Base-by-base conservation (phyloP, 2,888 invertebrate species). In the Pollenia labialis region DNA sequence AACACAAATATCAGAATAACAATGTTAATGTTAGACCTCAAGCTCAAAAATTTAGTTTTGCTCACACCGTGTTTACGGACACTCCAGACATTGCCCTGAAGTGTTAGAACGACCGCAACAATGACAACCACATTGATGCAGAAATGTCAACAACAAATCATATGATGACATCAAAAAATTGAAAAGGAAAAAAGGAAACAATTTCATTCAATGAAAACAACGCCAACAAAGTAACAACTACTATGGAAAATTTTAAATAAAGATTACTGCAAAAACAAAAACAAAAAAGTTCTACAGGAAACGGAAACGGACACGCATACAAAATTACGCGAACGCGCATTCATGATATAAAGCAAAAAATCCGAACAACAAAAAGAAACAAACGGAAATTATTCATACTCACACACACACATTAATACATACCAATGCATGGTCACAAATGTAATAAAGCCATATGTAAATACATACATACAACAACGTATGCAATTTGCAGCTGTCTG, bases 231-330 rank as follows among this genome's bases (percentile, higher is more conserved):
- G 64, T 54, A 72, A 81, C 50, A 75, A 54, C 66, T 44, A 40
- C 23, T 60, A 60, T 66, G n/a, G 48, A 40, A 79, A 69, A 52
- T 66, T 23, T 64, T 58, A 44, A 50, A 60, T 44, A 80, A 75
- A 52, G 60, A 69, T 54, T 60, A 32, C 40, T 64, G 44, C 12
- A 74, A 71, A 48, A 23, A 3, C 23, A 23, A 23, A 23, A 23
- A n/a, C n/a, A n/a, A 23, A 75, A 79, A 58, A 68, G 32, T 48
- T 75, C 46, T 74, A 76, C 69, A 80, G 88, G 85, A 87, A 86
- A 80, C 82, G 88, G 86, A 88, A 87, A 82, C 86, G 85, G 86
- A 85, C 81, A 84, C 81, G 88, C 86, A 86, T 88, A 76, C 84
- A 85, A 86, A 86, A 81, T 82, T 82, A 83, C 82, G 85, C 82